Conservation (phyloP, 2,888 invertebrate genomes). For the Byasa hedistus region DNA sequence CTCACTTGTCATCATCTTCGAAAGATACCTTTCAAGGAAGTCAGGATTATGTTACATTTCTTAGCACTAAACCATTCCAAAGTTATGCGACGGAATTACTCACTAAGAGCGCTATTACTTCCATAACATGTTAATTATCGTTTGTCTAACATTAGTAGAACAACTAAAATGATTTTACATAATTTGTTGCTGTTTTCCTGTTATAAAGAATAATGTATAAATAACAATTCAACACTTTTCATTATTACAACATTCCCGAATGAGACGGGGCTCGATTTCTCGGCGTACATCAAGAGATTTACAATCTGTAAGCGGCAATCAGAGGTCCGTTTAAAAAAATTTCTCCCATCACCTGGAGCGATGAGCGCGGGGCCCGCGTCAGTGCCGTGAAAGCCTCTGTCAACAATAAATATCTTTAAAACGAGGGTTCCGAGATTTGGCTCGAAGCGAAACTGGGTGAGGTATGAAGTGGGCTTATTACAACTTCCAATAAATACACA, state of each 20-base stretch:
- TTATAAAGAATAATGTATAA: too few species aligned
- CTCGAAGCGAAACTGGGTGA: slow-evolving; percentile 47
- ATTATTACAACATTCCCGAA: background rate
- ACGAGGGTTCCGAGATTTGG: slow-evolving; percentile 45
- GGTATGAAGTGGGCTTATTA: slow-evolving; percentile 5
- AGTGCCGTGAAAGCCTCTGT: slow-evolving; percentile 41
- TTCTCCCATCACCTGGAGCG: slow-evolving; percentile 39
- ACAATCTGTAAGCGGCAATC: slow-evolving; percentile 33
- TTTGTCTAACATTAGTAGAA: too few species aligned
- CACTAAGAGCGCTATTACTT: too few species aligned
- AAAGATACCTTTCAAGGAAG: too few species aligned
- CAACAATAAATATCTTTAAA: slow-evolving; percentile 49
- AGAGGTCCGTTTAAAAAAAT: slow-evolving; percentile 33
- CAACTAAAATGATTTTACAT: too few species aligned
- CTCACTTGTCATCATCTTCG: too few species aligned
- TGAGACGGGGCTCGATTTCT: background rate
- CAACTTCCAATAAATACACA: too few species aligned
- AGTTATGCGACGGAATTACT: too few species aligned
- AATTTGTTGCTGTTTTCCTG: too few species aligned
- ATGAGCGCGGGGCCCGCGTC: slow-evolving; percentile 46
- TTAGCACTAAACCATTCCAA: too few species aligned
- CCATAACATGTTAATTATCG: too few species aligned
- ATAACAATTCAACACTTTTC: background rate
- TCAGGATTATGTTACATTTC: too few species aligned
- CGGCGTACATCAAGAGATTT: slow-evolving; percentile 31